Base-by-base conservation (phyloP, 2,113 vertebrate species). In the Alexandromys fortis region DNA sequence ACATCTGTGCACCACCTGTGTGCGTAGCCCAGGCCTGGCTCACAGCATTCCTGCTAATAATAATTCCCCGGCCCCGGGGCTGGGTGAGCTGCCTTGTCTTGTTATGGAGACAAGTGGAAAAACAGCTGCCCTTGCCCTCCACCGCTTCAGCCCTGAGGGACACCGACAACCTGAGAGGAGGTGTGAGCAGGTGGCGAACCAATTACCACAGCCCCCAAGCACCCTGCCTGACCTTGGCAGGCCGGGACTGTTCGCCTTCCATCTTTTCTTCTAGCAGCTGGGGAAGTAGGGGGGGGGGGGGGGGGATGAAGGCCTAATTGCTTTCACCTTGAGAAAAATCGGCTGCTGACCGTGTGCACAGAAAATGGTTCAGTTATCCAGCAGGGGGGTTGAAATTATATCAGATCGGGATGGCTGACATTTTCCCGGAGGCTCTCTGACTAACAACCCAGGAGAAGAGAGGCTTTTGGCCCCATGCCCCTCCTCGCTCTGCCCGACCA, bases 241-340 rank as follows among this genome's bases (percentile, higher is more conserved):
- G 22, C 73, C 19, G 42, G 28, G 33, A 78, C 14, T 5, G 86
- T 81, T 89, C 89, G 89, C 30, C 55, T 96, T 94, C 95, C 81
- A 75, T 96, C 90, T 94, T 89, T 89, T 81, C 88, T 97, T 89
- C 94, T 13, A 75, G 92, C 92, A 52, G 90, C 45, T 55, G 26
- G 38, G 49, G n/a, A 77, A 94, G 95, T 22, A 76, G 47, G 77
- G 58, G 45, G 63, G 49, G 63, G 24, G 72, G 47, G 77, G 58
- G 45, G 63, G 49, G 63, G 14, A 94, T 8, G 47, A 76, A 94
- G 67, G 38, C 90, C 94, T 97, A 97, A 97, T 98, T 95, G 96
- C 96, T 97, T 97, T 98, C 97, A 96, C 95, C 97, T 98, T 96
- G 97, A 96, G 90, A 97, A 96, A 96, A 96, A 63, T 95, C 90